phyloP scores from a whole-genome alignment of 2,113 vertebrate species.

The Mobula hypostoma region DNA sequence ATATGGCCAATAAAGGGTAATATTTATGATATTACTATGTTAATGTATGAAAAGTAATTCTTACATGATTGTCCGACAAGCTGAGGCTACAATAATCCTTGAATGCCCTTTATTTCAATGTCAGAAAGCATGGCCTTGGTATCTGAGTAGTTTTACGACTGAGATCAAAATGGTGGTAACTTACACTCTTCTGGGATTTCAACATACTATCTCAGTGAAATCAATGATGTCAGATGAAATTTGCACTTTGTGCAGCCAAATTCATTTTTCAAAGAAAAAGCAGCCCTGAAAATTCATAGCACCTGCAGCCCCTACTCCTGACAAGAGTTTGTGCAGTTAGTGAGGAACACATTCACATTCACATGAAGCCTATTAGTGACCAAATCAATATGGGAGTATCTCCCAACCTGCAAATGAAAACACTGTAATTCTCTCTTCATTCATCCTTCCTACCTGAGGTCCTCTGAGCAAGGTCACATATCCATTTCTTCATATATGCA shows the following conservation, averaged over 20 bases:
- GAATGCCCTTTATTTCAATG: not conserved
- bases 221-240: not conserved
- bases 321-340: not conserved
- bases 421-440: not conserved
- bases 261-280: not conserved
- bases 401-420: not conserved
- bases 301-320: not conserved
- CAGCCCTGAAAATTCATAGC: not conserved
- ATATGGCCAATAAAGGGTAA: not conserved
- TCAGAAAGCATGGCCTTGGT: not conserved
- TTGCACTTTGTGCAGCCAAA: not conserved
- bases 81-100: not conserved
- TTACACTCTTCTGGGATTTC: not conserved
- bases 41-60: not conserved
- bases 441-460: not conserved
- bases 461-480: no score
- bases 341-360: not conserved
- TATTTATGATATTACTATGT: not conserved
- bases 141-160: not conserved
- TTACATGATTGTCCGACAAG: not conserved
- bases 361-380: not conserved
- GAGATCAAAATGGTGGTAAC: not conserved
- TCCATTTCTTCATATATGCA: no score
- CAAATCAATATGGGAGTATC: not conserved
- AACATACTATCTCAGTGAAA: not conserved